Evolutionary conservation across 2,113 vertebrate species (phyloP).

Genomic region (Mus pahari): DNA sequence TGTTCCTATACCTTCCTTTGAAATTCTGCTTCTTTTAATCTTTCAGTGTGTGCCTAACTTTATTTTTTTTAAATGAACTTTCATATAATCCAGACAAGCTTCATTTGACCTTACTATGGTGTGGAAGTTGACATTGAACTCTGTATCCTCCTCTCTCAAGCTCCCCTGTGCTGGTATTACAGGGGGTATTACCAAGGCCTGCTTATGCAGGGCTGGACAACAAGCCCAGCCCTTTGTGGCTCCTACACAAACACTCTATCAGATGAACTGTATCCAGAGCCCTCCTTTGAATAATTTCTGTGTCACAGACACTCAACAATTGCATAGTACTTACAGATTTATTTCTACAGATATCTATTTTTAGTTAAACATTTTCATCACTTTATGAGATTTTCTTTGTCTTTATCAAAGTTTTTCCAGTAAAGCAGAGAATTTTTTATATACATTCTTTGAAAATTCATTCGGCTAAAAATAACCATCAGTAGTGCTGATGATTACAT

Average conservation of each 20-base stretch:
- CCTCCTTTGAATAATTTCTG: background rate
- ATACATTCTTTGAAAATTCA: background rate
- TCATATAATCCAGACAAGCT: background rate
- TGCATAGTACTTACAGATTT: background rate
- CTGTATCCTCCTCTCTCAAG: background rate
- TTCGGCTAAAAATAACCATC: background rate
- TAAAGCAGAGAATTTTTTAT: background rate
- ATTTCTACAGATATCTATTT: background rate
- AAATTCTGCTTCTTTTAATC: background rate
- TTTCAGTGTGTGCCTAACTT: background rate
- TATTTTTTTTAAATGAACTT: background rate
- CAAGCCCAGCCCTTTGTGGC: background rate
- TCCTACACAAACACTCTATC: background rate
- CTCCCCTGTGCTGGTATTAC: background rate
- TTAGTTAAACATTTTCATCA: background rate
- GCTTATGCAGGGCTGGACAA: background rate
- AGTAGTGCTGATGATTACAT: no score
- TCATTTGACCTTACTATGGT: background rate
- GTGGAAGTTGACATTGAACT: background rate
- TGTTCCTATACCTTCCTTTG: background rate
- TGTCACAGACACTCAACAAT: background rate
- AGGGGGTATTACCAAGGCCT: background rate
- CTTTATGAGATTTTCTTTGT: background rate
- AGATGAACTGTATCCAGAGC: fast-evolving
- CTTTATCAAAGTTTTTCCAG: background rate